Conservation (phyloP, 2,888 invertebrate genomes). For the Amblyteles armatorius region DNA sequence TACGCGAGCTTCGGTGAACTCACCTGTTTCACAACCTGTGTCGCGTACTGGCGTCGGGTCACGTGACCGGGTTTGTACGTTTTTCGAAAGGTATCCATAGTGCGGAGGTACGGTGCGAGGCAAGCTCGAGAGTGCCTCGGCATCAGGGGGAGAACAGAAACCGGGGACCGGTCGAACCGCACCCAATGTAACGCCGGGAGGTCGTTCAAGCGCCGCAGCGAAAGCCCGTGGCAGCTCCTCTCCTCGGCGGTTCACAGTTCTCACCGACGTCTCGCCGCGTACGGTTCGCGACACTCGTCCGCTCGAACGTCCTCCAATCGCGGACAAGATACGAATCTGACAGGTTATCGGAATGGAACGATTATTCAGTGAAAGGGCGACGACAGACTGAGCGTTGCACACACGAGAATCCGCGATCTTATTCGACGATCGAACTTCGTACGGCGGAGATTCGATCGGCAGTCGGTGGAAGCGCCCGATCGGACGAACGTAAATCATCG, state of each 20-base stretch:
- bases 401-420: background rate
- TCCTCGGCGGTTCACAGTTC: constrained; percentile 16
- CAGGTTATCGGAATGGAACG: background rate
- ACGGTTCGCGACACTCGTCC: background rate
- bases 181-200: constrained; percentile 81
- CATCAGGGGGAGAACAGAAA: constrained; percentile 62
- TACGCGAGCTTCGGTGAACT: constrained; percentile 51
- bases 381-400: background rate
- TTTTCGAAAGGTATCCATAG: constrained; percentile 73
- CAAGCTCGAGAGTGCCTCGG: constrained; percentile 42
- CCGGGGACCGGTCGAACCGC: constrained; percentile 79
- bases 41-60: constrained; percentile 78
- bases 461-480: constrained; percentile 4
- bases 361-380: background rate
- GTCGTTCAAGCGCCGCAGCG: constrained; percentile 66
- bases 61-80: constrained; percentile 79
- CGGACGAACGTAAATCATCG: background rate
- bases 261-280: constrained; percentile 14
- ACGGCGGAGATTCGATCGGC: background rate
- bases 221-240: constrained; percentile 52
- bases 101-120: constrained; percentile 33
- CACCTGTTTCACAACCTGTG: constrained; percentile 84
- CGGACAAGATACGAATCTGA: background rate
- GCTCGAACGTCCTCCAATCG: background rate
- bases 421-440: background rate